Base-by-base conservation (phyloP, 2,888 invertebrate genomes). In the Physocephala rufipes region DNA sequence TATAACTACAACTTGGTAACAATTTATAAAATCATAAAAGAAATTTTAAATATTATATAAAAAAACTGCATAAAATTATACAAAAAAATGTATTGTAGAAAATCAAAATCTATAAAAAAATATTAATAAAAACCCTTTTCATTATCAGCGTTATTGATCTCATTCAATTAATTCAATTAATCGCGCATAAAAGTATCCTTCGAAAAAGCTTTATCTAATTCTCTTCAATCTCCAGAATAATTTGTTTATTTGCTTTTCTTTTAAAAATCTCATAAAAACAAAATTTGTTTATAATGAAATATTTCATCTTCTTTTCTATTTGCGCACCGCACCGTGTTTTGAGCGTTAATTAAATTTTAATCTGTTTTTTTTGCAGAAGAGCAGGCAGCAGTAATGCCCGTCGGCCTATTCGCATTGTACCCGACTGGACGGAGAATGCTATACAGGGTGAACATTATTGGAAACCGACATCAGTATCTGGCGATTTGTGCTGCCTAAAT, bases 401-500 rank as follows among this genome's bases (percentile, higher is more conserved):
- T 69, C 88, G 91, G 65, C 89, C 90, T 72, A 88, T 92, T 74
- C 90, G 93, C 74, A 91, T 93, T 78, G 94, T 94, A 55, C 95
- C 95, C 21, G 95, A 95, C 86, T 96, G 95, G 95, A 90, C 91
- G 74, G 94, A 94, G 81, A 87, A 88, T 71, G 96, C 96, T n/a
- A 87, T 93, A 81, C 95, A 94, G 86, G 95, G 95, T 49, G 96
- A 96, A 82, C 97, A 97, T 87, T 91, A 95, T 78, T 97, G 97
- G 97, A 91, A 94, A 75, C 93, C 95, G 74, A 94, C 95, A 69
- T 94, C 95, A 71, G 94, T 93, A 71, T 96, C 96, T 65, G 96
- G 96, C 28, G 97, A 97, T 87, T 93, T 95, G 86, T 97, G 97
- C 87, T 96, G 96, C 85, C 92, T 95, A 69, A 95, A 94, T 77